Evolutionary conservation across 2,888 invertebrate species (phyloP).

Genomic region (Helobdella robusta): DNA sequence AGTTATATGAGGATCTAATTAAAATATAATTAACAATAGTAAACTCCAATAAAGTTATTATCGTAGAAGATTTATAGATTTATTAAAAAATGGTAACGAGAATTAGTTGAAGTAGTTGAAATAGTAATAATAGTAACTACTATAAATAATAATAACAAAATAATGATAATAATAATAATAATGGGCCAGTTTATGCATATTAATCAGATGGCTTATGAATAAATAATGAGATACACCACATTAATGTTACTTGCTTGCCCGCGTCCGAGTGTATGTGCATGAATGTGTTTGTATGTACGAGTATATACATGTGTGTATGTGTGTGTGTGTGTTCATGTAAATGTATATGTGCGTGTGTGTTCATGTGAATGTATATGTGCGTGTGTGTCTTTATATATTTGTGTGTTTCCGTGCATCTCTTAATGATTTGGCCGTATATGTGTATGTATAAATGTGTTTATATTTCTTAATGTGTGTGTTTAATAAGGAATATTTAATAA

Average conservation of each 20-base stretch:
- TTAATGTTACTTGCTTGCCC: neutral
- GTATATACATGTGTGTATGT: conserved; percentile 8
- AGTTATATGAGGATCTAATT: no score
- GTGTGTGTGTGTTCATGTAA: conserved; percentile 15
- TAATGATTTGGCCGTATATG: neutral
- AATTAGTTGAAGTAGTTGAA: conserved; percentile 11
- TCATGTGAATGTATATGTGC: conserved; percentile 7
- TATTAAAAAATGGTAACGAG: no score
- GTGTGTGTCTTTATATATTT: conserved; percentile 1
- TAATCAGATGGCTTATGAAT: no score
- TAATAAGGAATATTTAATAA: no score
- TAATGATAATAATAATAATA: no score
- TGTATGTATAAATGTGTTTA: neutral
- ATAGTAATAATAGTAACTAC: neutral
- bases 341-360: conserved; percentile 14
- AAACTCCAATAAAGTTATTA: no score
- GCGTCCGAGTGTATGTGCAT: conserved; percentile 1
- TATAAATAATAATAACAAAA: no score
- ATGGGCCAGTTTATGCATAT: no score
- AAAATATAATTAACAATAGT: no score
- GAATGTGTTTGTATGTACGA: no score
- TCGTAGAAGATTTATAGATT: no score
- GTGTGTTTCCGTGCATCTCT: neutral
- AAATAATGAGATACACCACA: no score
- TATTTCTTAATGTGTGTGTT: neutral